Evolutionary conservation across 53 echinoderm and acorn worm species (phyloP), one percentile per base, ranked within the genome.

Genomic region (Astropecten irregularis): DNA sequence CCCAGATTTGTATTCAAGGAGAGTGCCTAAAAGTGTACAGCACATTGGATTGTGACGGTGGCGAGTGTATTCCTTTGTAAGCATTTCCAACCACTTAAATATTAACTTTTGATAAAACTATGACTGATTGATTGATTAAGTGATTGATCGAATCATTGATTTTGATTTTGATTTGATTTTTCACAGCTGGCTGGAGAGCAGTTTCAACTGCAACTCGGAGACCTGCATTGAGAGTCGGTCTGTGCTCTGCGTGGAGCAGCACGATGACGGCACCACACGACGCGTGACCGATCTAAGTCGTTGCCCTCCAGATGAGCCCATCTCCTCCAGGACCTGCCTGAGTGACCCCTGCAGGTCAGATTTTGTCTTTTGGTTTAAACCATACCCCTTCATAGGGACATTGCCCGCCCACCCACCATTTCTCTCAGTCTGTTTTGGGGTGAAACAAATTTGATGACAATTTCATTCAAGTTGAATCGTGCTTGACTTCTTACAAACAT

Each of bases 21-120:
- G 68, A 77, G 23, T 90, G 93, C 34, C 21, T 90, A 77, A 70
- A 84, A 51, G 82, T 90, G 11, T 73, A 69, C 72, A 90, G 87
- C 67, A 87, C 82, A 37, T 68, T 83, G 40, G 90, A 90, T 18
- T 93, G 93, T 66, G 44, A 81, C 14, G 89, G 82, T 42, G 90
- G 88, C 8, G 49, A 49, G 20, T 95, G 95, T 62, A 82, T 83
- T 4, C 91, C 94, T 19, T 77, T 83, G 94, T 94, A 83, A 94
- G 91, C 68, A 20, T 40, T n/a, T n/a, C n/a, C n/a, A n/a, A n/a
- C n/a, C n/a, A n/a, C n/a, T n/a, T n/a, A n/a, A n/a, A n/a, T n/a
- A n/a, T n/a, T n/a, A n/a, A n/a, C n/a, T n/a, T n/a, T n/a, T n/a
- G n/a, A n/a, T n/a, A n/a, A n/a, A n/a, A n/a, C n/a, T n/a, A n/a